Base-by-base conservation (phyloP, 2,113 vertebrate species). In the Xerus inauris region DNA sequence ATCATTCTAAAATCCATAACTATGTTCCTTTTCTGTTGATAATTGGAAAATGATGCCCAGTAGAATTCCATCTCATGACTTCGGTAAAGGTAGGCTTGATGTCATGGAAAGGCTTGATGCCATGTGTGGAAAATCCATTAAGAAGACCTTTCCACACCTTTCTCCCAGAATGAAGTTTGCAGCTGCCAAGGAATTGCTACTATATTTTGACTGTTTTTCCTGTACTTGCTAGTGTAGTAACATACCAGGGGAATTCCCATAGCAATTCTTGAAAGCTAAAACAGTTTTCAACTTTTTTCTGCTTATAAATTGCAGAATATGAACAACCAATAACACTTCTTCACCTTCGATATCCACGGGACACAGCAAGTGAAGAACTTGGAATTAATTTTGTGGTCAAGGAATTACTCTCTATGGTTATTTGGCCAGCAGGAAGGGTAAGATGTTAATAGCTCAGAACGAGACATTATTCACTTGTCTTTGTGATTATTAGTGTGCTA, bases 401-500 rank as follows among this genome's bases (percentile, higher is more conserved):
- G 87, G 69, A 89, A 81, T 96, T 96, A 96, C 91, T 81, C 91
- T 94, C 76, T 10, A 1, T 77, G 88, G 85, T 94, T 88, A 87
- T 84, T 95, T 94, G 72, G 81, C 82, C 51, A 40, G n/a, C 35
- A 69, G 71, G 85, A 92, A 85, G 51, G 92, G 10, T 17, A 80
- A 94, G 86, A 64, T 77, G 38, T 72, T 94, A 80, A 92, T 96
- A 92, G 57, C 17, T 89, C 79, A 94, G 35, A 85, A 75, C 93
- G 88, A 97, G 85, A 26, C 54, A 72, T 73, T 94, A 89, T 80
- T 96, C 86, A 95, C 51, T 89, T 75, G 16, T 40, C 90, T 96
- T 96, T 88, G 96, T 89, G 82, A 96, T 88, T 54, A 42, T 85
- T 64, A 95, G 81, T 88, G 59, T 93, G 86, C 64, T 89, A 94